Evolutionary conservation across 2,113 vertebrate species (phyloP).

Genomic region (Calyptommatus sinebrachiatus): DNA sequence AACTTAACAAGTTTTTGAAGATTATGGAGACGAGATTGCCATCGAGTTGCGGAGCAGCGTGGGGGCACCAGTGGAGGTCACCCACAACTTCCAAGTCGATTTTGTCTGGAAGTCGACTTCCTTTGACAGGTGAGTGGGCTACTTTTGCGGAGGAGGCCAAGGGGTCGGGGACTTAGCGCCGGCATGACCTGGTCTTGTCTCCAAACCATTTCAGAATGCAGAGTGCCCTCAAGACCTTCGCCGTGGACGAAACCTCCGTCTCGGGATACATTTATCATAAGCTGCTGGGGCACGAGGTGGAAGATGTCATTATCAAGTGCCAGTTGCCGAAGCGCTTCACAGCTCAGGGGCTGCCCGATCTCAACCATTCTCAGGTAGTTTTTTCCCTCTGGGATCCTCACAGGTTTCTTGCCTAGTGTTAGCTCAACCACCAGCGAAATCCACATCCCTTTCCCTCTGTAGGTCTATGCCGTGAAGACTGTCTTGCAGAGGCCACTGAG

Average conservation of each 20-base stretch:
- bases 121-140: slow-evolving; percentile 85
- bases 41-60: slow-evolving; percentile 96
- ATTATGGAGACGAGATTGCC: slow-evolving; percentile 98
- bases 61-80: slow-evolving; percentile 93
- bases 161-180: too few species aligned
- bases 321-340: slow-evolving; percentile 98
- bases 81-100: slow-evolving; percentile 98
- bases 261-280: slow-evolving; percentile 99
- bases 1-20: slow-evolving; percentile 83
- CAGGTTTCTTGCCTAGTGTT: neutral
- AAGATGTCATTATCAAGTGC: slow-evolving; percentile 98
- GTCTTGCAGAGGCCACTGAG: slow-evolving; percentile 95
- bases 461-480: slow-evolving; percentile 98
- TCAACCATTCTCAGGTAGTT: slow-evolving; percentile 96
- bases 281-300: slow-evolving; percentile 93
- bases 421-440: neutral
- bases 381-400: neutral
- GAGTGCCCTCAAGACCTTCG: slow-evolving; percentile 95
- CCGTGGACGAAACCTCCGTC: slow-evolving; percentile 96
- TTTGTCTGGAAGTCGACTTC: slow-evolving; percentile 99
- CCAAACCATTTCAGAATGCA: slow-evolving; percentile 85
- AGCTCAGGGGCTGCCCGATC: slow-evolving; percentile 94
- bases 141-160: neutral
- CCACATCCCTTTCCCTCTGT: fast-evolving
- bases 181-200: too few species aligned